Evolutionary conservation across 2,797 vertebrate species (phyloP).

Genomic region (Tokudaia muenninki): DNA sequence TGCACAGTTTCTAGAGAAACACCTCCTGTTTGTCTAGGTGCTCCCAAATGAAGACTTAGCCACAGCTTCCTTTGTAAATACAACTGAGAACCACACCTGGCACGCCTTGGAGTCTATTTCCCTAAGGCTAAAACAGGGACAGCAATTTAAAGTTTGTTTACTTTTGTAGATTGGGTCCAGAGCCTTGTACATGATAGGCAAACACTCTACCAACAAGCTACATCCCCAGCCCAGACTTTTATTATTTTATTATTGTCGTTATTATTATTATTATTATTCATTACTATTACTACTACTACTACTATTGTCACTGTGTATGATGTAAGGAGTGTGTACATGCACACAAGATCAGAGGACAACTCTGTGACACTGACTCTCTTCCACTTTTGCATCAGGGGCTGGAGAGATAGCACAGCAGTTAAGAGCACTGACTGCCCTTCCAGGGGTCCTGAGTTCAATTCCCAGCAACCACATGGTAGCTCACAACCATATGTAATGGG

Average conservation of each 20-base stretch:
- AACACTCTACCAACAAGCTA: neutral
- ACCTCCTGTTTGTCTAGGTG: neutral
- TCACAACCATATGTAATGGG: too few relatives aligned
- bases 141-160: neutral
- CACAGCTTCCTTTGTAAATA: slow-evolving; percentile 33
- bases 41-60: slow-evolving; percentile 15
- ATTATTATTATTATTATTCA: neutral
- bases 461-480: too few relatives aligned
- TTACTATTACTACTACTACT: too few relatives aligned
- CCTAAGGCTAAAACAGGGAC: neutral
- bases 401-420: too few relatives aligned
- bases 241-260: neutral
- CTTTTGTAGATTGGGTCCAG: neutral
- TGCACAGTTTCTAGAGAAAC: neutral
- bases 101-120: neutral
- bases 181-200: neutral
- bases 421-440: too few relatives aligned
- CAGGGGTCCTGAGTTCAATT: too few relatives aligned
- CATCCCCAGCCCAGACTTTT: neutral
- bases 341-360: neutral
- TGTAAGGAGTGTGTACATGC: too few relatives aligned
- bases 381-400: too few relatives aligned
- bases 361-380: neutral
- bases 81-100: neutral
- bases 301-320: neutral